Evolutionary conservation across 2,113 vertebrate genomes (phyloP).

Genomic region (Poeciliopsis turrubarensis): DNA sequence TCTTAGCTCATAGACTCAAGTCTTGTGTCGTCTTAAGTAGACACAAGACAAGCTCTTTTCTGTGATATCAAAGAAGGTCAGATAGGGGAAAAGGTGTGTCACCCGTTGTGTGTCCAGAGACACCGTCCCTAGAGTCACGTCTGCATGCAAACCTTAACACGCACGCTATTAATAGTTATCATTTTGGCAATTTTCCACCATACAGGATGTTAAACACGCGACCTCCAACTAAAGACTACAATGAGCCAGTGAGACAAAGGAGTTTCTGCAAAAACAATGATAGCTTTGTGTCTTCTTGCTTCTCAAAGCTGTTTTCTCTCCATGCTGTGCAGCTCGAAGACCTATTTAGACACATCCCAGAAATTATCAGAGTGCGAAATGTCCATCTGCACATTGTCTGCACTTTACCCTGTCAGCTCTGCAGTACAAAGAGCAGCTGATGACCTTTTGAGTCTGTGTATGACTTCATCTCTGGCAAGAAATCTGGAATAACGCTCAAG

Average conservation of each 20-base stretch:
- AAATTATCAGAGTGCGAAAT: not conserved
- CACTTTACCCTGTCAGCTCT: not conserved
- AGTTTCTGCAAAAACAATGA: conserved; percentile 3
- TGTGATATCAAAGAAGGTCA: not conserved
- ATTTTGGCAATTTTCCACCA: conserved; percentile 31
- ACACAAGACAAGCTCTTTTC: not conserved
- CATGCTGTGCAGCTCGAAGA: not conserved
- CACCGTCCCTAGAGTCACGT: conserved; percentile 59
- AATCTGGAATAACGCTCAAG: too few species aligned
- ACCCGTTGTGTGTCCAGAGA: not conserved
- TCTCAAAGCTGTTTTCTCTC: not conserved
- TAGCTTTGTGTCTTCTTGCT: not conserved
- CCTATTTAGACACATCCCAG: not conserved
- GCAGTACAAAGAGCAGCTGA: not conserved
- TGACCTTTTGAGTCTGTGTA: not conserved
- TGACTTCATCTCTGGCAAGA: too few species aligned
- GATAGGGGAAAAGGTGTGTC: not conserved
- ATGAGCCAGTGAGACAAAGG: not conserved
- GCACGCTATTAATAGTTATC: conserved; percentile 56
- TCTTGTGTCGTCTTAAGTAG: not conserved
- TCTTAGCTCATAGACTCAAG: not conserved
- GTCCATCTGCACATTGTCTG: not conserved
- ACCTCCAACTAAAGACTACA: conserved; percentile 10
- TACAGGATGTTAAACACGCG: conserved; percentile 25
- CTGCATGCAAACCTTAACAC: conserved; percentile 29